Evolutionary conservation across 2,797 vertebrate genomes (phyloP), one percentile per base, ranked within the genome.

Genomic region (Neosalanx taihuensis): DNA sequence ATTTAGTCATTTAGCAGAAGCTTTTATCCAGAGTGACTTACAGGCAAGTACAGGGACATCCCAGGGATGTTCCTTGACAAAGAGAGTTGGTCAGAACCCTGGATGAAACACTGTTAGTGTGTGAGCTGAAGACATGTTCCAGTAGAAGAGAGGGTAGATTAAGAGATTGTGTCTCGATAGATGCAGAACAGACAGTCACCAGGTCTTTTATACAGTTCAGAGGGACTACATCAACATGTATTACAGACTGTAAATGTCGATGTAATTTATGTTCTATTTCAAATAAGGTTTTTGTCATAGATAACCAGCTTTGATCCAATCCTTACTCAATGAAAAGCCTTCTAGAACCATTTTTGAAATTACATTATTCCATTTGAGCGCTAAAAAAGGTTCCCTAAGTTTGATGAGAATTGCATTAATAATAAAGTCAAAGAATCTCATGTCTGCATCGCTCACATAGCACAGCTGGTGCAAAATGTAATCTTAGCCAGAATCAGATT

Each of bases 401-500:
- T 65, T 84, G 69, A 70, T 20, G 60, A 68, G 76, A 58, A 70
- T 72, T 64, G 57, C 68, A 70, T 41, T 70, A 61, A 74, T 70
- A 67, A 74, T 71, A 61, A 68, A 76, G 64, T 58, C 31, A 69
- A 78, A 65, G 67, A 67, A 79, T 79, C 58, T 76, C 51, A 56
- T 62, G 41, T 77, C 5, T 72, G 49, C 41, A 18, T 56, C 33
- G 49, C 41, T 64, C 73, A 41, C 13, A 62, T 81, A 72, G 69
- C 71, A 65, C 70, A 76, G 70, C 64, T 57, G 62, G 6, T 51
- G 60, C 46, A 83, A 83, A 76, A 79, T 68, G 66, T 80, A 68
- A 84, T 84, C 72, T 73, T 33, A 58, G 64, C 75, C 56, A 18
- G 69, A 53, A 73, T 81, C 64, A 83, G 75, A 71, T 57, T 57